These are phyloP conservation scores for Micoletzkya japonica DNA, from an alignment of 2,888 invertebrate genomes.

Conservation along the genomic window DNA sequence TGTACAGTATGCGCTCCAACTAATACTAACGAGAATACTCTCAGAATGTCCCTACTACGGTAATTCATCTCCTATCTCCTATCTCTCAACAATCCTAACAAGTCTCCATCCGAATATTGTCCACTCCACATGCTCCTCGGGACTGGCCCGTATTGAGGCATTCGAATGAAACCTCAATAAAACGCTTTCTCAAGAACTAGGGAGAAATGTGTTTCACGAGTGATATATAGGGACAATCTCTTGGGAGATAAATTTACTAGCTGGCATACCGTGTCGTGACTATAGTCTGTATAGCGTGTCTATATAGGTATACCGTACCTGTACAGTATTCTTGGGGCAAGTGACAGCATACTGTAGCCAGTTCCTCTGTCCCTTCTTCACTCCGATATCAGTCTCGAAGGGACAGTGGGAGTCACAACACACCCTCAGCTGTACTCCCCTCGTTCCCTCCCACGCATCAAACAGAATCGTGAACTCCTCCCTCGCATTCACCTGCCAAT, in stretches of 20 bases:
- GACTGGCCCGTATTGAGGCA: conserved; percentile 52
- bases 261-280: neutral
- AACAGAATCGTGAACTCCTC: conserved; percentile 38
- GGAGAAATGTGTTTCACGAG: neutral
- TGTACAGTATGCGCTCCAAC: no score
- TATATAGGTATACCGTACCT: conserved; percentile 38
- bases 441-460: conserved; percentile 52
- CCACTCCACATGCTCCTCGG: conserved; percentile 58
- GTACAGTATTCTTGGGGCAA: conserved; percentile 53
- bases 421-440: conserved; percentile 49
- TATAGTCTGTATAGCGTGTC: no score
- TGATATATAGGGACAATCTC: no score
- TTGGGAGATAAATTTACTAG: neutral
- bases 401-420: conserved; percentile 58
- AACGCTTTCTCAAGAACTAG: no score
- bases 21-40: no score
- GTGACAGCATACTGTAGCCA: conserved; percentile 48
- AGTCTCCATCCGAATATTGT: conserved; percentile 31
- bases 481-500: conserved; percentile 30
- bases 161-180: conserved; percentile 60
- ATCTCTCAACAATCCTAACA: no score
- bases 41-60: no score
- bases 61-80: no score
- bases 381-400: conserved; percentile 51
- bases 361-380: conserved; percentile 46